phyloP scores from a whole-genome alignment of 2,888 invertebrate species.

The Lydus trimaculatus region DNA sequence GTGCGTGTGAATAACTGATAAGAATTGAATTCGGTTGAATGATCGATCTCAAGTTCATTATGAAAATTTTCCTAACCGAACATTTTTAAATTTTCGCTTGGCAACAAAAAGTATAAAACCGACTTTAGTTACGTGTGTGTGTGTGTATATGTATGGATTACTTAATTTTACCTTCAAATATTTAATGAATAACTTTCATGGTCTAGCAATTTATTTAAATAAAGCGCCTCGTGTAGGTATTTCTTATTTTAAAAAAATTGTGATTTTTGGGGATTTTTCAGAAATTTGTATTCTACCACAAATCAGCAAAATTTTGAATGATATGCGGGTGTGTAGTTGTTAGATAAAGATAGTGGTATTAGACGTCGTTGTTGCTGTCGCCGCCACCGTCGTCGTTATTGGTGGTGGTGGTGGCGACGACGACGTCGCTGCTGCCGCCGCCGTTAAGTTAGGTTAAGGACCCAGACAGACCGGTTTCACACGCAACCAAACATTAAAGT shows the following conservation, averaged over 20 bases:
- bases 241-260: not conserved
- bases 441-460: slow-evolving; percentile 63
- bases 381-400: slow-evolving; percentile 27
- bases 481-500: slow-evolving; percentile 44
- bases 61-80: not conserved
- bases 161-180: slow-evolving; percentile 4
- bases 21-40: not conserved
- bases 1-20: not conserved
- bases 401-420: slow-evolving; percentile 37
- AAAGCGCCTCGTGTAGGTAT: not conserved
- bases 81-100: not conserved
- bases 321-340: not conserved
- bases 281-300: not conserved
- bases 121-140: too few relatives aligned
- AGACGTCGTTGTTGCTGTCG: not conserved
- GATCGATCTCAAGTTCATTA: slow-evolving; percentile 7
- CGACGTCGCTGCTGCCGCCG: slow-evolving; percentile 47
- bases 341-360: not conserved
- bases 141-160: not conserved
- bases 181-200: not conserved
- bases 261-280: not conserved
- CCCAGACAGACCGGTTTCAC: slow-evolving; percentile 61
- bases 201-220: slow-evolving; percentile 1
- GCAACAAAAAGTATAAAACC: not conserved
- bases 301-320: not conserved